Evolutionary conservation across 2,888 invertebrate species (phyloP), one percentile per base, ranked within the genome.

Genomic region (Papilio demoleus): DNA sequence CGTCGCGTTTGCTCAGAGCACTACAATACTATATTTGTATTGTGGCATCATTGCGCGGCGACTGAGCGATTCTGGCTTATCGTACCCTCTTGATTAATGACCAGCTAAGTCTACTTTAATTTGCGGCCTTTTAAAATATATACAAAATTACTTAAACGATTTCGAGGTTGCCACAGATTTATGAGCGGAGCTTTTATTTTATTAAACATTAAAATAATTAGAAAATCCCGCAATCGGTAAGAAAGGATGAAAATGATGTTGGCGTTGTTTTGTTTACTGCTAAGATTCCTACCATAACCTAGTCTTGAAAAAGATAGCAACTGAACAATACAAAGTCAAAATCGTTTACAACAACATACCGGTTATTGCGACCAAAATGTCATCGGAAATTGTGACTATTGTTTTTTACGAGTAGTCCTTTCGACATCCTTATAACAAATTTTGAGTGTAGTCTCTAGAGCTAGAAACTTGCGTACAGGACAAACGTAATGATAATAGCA

Each of bases 1-100:
- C 90, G 83, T 79, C 79, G 79, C 79, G 70, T 71, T 59, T 58
- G 50, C 59, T 24, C 60, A 24, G 50, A 50, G 65, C 65, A 70
- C 73, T 74, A 76, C 77, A 75, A 76, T 85, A 81, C 79, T 81
- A 82, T 84, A 81, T 83, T 86, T 85, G 83, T 85, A 84, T 86
- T 82, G 82, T 81, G 77, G 79, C 73, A 77, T 80, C 78, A 83
- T 87, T 84, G 82, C 77, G 72, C 70, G 47, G 47, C 66, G 60
- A 53, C 64, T 63, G 67, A 67, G 42, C 62, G 56, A 42, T 77
- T 34, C 42, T 58, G 40, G 36, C 60, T 65, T 70, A 67, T 66
- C 72, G 70, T 66, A 70, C 63, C 42, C 27, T 68, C 47, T 63
- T 68, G 75, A 72, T 75, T 64, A 73, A 74, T 72, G 75, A 70